These are phyloP conservation scores for Lissocephala sabroskyi DNA, from an alignment of 2,888 invertebrate species.

Conservation along the genomic window DNA sequence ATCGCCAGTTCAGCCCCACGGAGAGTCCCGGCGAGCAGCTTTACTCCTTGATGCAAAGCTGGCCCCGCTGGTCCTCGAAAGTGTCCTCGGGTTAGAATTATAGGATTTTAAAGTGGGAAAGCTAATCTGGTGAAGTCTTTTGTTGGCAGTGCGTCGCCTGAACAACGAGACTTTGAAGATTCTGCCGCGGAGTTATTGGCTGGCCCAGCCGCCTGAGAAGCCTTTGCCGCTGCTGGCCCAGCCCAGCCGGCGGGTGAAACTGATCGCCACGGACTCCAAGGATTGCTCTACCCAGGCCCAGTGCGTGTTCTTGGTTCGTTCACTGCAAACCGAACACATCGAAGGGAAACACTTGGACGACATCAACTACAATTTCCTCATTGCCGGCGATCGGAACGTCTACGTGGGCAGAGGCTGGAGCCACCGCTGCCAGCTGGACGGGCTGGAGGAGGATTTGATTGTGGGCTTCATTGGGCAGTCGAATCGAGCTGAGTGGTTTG, in stretches of 20 bases:
- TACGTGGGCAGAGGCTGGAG: slow-evolving; percentile 85
- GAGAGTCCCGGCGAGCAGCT: slow-evolving; percentile 81
- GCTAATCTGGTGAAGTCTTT: too few relatives aligned
- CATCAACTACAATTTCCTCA: slow-evolving; percentile 83
- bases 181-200: slow-evolving; percentile 37
- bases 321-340: slow-evolving; percentile 79
- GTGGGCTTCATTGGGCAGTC: slow-evolving; percentile 80
- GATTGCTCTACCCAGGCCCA: slow-evolving; percentile 48
- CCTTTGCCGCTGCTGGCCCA: slow-evolving; percentile 11
- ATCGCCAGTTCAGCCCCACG: slow-evolving; percentile 78
- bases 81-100: slow-evolving; percentile 32
- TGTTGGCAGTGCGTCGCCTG: slow-evolving; percentile 31
- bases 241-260: slow-evolving; percentile 31
- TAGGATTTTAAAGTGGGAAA: not conserved
- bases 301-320: slow-evolving; percentile 75
- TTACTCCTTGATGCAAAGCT: slow-evolving; percentile 77
- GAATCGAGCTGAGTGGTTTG: too few relatives aligned
- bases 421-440: slow-evolving; percentile 74
- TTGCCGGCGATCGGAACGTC: slow-evolving; percentile 83
- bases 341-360: slow-evolving; percentile 77
- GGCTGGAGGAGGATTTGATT: slow-evolving; percentile 75
- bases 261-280: slow-evolving; percentile 23
- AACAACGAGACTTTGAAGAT: slow-evolving; percentile 42
- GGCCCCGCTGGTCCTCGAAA: slow-evolving; percentile 77
- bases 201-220: slow-evolving; percentile 39